Evolutionary conservation across 2,113 vertebrate species (phyloP).

Genomic region (Telmatochromis bifrenatus): DNA sequence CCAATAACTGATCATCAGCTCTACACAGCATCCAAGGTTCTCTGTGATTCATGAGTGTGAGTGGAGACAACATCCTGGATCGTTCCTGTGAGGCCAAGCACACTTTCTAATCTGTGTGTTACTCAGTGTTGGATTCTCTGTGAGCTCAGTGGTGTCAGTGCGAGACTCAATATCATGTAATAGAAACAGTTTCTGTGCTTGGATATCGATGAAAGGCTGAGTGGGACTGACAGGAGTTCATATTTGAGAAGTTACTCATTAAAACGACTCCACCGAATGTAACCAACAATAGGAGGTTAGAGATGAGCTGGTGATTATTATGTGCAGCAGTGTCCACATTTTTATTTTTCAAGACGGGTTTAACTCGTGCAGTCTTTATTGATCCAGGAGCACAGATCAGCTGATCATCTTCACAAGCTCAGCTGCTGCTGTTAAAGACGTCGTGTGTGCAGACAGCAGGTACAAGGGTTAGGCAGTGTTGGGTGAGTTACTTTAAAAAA

Average conservation of each 20-base stretch:
- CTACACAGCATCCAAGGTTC: not conserved
- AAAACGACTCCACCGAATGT: not conserved
- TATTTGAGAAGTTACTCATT: not conserved
- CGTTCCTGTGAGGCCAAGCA: not conserved
- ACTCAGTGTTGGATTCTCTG: not conserved
- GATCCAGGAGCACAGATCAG: not conserved
- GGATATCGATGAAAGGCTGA: not conserved
- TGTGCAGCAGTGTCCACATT: not conserved
- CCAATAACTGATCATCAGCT: not conserved
- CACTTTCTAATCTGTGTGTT: not conserved
- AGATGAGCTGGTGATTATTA: not conserved
- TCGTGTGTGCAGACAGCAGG: not conserved
- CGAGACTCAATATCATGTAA: not conserved
- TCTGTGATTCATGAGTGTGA: not conserved
- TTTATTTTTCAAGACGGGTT: not conserved
- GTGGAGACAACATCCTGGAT: not conserved
- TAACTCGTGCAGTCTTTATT: rapidly evolving
- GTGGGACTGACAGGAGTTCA: not conserved
- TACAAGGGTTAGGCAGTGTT: not conserved
- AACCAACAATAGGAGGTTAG: not conserved
- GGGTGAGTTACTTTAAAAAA: not conserved
- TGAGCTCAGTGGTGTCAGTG: not conserved
- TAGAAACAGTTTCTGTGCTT: not conserved
- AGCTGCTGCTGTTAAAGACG: not conserved
- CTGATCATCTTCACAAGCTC: not conserved